A percentile compares a stretch with the other conserved stretches of the same genome.
phyloP scores from a whole-genome alignment of 2,113 vertebrate genomes.

The Oreochromis aureus region DNA sequence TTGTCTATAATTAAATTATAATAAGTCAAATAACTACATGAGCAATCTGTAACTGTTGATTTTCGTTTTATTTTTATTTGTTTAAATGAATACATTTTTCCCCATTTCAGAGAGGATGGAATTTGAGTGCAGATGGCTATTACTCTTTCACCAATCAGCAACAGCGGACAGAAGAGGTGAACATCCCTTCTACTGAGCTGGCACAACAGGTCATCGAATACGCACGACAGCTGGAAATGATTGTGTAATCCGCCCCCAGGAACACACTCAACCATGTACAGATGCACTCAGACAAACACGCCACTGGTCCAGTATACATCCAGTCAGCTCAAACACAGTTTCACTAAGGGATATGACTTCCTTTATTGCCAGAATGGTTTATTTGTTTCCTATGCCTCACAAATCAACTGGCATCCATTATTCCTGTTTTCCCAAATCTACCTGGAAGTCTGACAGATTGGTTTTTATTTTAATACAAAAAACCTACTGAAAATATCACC shows the following conservation, averaged over 20 bases:
- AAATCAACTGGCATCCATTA: not conserved
- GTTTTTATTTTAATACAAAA: not conserved
- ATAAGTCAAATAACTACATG: not conserved
- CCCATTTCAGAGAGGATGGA: constrained; percentile 82
- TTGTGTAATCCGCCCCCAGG: constrained; percentile 75
- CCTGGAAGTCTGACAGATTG: not conserved
- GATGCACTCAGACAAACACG: constrained; percentile 20
- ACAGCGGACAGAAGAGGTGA: constrained; percentile 86
- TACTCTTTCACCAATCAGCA: constrained; percentile 88
- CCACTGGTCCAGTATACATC: not conserved
- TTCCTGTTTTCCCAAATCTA: not conserved
- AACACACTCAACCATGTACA: constrained; percentile 35
- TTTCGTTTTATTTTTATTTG: not conserved
- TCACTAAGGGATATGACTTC: not conserved
- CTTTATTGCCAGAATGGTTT: not conserved
- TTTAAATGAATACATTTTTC: not conserved
- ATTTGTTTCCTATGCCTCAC: not conserved
- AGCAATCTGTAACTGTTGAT: not conserved
- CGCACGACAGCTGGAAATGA: constrained; percentile 93
- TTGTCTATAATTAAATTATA: not conserved
- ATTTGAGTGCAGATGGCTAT: constrained; percentile 77
- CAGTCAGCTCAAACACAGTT: not conserved
- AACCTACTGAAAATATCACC: not conserved
- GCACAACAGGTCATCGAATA: constrained; percentile 92
- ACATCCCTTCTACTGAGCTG: constrained; percentile 87